These are phyloP conservation scores for Sturmia bella DNA, from an alignment of 2,888 invertebrate species.

Conservation along the genomic window DNA sequence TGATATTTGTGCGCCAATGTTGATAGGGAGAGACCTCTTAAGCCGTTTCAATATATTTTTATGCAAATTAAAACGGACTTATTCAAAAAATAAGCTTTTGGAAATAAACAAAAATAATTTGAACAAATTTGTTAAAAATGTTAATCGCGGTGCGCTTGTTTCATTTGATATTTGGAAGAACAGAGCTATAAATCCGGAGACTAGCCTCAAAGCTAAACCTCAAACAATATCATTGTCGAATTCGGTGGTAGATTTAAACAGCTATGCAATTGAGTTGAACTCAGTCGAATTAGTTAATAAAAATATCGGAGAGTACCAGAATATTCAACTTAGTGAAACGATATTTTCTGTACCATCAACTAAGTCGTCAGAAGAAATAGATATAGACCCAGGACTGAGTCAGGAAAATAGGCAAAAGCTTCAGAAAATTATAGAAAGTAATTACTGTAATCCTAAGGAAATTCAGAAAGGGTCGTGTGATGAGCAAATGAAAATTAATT, in stretches of 20 bases:
- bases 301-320: background rate
- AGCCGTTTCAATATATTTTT: slow-evolving; percentile 22
- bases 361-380: background rate
- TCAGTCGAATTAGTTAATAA: slow-evolving; percentile 24
- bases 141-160: slow-evolving; percentile 30
- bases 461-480: background rate
- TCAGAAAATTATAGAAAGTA: background rate
- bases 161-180: slow-evolving; percentile 31
- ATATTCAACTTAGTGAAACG: slow-evolving; percentile 1
- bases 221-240: background rate
- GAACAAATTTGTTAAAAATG: slow-evolving; percentile 3
- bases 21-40: slow-evolving; percentile 27
- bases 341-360: background rate
- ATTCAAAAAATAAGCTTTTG: slow-evolving; percentile 16
- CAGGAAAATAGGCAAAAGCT: slow-evolving; percentile 3
- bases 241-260: slow-evolving; percentile 10
- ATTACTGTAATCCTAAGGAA: background rate
- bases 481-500: slow-evolving; percentile 7
- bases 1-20: slow-evolving; percentile 13
- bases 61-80: slow-evolving; percentile 10
- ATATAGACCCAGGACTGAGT: slow-evolving; percentile 15
- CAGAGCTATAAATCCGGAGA: no score
- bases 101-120: slow-evolving; percentile 9
- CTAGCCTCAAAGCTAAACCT: background rate
- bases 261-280: slow-evolving; percentile 4